A percentile compares a stretch with the other conserved stretches of the same genome.
phyloP scores from a whole-genome alignment of 53 echinoderm and acorn worm genomes.

The Astropecten irregularis region DNA sequence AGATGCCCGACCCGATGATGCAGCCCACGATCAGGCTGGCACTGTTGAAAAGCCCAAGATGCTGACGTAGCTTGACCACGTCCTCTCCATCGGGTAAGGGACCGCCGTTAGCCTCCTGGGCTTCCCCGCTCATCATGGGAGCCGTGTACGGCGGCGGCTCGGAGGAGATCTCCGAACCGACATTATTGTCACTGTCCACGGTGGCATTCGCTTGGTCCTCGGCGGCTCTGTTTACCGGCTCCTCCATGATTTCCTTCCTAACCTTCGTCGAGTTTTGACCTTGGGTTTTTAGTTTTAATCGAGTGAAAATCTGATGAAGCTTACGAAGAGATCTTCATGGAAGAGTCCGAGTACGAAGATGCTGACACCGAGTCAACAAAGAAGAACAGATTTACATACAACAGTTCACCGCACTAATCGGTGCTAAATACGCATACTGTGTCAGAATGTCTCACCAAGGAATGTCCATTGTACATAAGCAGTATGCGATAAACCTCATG shows the following conservation, averaged over 20 bases:
- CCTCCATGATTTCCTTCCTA: too few species aligned
- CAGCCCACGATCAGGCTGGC: conserved; percentile 87
- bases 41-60: conserved; percentile 86
- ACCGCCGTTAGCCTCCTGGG: background rate
- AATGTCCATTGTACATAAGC: too few species aligned
- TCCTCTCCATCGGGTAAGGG: background rate
- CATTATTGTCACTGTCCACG: conserved; percentile 20
- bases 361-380: too few species aligned
- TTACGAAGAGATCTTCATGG: too few species aligned
- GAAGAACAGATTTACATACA: too few species aligned
- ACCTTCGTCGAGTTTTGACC: background rate
- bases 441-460: too few species aligned
- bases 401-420: too few species aligned
- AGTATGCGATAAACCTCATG: too few species aligned
- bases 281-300: background rate
- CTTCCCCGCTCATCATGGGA: background rate
- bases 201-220: background rate
- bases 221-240: background rate
- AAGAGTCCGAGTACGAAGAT: too few species aligned
- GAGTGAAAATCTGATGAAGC: too few species aligned
- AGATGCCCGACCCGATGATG: conserved; percentile 96
- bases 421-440: too few species aligned
- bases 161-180: conserved; percentile 25
- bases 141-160: conserved; percentile 50
- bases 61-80: conserved; percentile 58